Percentiles rank a stretch among this genome's conserved stretches.
Conservation (phyloP, 1,140 invertebrate species). For the Chironomus striatipennis region DNA sequence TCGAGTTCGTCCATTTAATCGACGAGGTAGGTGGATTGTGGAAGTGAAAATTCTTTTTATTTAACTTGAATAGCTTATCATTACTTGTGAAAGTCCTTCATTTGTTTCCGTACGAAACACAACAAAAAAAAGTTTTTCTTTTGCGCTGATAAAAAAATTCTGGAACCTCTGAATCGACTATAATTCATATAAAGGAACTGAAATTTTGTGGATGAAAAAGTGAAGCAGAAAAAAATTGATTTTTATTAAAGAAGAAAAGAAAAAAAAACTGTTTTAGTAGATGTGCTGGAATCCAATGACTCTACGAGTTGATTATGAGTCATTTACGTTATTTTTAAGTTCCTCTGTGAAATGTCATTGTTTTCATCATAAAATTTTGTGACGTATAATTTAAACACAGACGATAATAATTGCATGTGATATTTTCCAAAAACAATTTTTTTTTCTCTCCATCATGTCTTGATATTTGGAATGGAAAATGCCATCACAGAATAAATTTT, state of each 20-base stretch:
- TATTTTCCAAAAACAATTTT: too few relatives aligned
- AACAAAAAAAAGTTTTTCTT: too few relatives aligned
- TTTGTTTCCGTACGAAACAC: neutral
- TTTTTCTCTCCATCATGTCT: too few relatives aligned
- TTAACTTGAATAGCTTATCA: slow-evolving; percentile 2
- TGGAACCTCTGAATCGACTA: slow-evolving; percentile 9
- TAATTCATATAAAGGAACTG: neutral
- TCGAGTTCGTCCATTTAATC: slow-evolving; percentile 89
- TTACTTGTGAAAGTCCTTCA: neutral
- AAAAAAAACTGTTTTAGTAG: too few relatives aligned
- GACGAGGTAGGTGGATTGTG: slow-evolving; percentile 60
- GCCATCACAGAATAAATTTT: slow-evolving; percentile 20
- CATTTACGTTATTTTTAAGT: too few relatives aligned
- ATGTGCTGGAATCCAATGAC: too few relatives aligned
- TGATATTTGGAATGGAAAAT: neutral
- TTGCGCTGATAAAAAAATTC: neutral
- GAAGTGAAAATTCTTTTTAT: slow-evolving; percentile 37
- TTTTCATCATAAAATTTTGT: too few relatives aligned
- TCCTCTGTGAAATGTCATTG: too few relatives aligned
- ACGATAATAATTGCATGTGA: too few relatives aligned
- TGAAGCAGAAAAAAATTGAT: neutral
- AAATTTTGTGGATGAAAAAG: neutral
- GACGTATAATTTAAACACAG: too few relatives aligned
- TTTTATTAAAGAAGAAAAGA: too few relatives aligned
- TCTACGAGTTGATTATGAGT: too few relatives aligned